phyloP scores from a whole-genome alignment of 2,888 invertebrate species.

The Phyllotreta cruciferae region DNA sequence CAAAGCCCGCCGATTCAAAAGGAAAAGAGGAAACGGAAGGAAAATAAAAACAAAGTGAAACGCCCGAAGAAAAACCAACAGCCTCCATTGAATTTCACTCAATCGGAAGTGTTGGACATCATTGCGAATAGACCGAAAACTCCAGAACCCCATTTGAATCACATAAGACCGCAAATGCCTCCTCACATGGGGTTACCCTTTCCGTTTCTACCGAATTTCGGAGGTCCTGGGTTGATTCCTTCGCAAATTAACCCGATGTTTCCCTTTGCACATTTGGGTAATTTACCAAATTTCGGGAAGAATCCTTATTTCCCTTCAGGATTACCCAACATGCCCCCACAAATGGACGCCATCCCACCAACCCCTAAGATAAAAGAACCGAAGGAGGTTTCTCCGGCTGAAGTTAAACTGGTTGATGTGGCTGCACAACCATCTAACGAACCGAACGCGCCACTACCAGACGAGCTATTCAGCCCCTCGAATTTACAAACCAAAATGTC shows the following conservation, averaged over 20 bases:
- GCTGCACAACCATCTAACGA: slow-evolving; percentile 32
- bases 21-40: slow-evolving; percentile 62
- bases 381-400: slow-evolving; percentile 27
- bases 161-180: slow-evolving; percentile 38
- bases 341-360: slow-evolving; percentile 43
- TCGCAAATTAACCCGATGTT: slow-evolving; percentile 50
- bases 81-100: slow-evolving; percentile 40
- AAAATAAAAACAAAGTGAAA: slow-evolving; percentile 54
- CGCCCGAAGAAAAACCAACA: slow-evolving; percentile 46
- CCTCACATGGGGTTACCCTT: slow-evolving; percentile 53
- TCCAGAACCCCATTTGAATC: slow-evolving; percentile 52
- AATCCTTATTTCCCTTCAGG: slow-evolving; percentile 67
- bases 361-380: slow-evolving; percentile 34
- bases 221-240: slow-evolving; percentile 54
- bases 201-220: slow-evolving; percentile 63
- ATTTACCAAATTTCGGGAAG: slow-evolving; percentile 64
- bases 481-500: slow-evolving; percentile 19
- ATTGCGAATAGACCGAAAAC: slow-evolving; percentile 58
- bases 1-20: slow-evolving; percentile 68
- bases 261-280: slow-evolving; percentile 54
- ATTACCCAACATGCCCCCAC: slow-evolving; percentile 65
- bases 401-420: slow-evolving; percentile 39
- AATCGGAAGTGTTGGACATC: slow-evolving; percentile 48
- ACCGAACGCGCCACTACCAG: slow-evolving; percentile 20
- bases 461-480: slow-evolving; percentile 3